phyloP scores from a whole-genome alignment of 2,113 vertebrate species.

The Diglossa brunneiventris region DNA sequence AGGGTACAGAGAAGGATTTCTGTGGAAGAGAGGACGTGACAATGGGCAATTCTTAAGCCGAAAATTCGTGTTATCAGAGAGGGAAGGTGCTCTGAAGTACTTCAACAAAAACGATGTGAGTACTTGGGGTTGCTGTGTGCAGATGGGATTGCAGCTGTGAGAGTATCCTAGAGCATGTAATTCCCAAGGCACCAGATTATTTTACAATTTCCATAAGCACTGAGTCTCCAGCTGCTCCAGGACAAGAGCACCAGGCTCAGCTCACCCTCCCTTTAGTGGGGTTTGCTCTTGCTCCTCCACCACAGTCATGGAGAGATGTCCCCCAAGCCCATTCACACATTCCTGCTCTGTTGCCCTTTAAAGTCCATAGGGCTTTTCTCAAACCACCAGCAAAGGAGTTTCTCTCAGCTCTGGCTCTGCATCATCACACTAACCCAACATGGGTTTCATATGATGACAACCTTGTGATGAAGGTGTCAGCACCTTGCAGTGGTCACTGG shows the following conservation, averaged over 20 bases:
- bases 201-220: neutral
- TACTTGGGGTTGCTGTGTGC: neutral
- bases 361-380: neutral
- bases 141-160: accelerated
- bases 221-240: neutral
- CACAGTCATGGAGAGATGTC: neutral
- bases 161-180: neutral
- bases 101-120: slow-evolving; percentile 96
- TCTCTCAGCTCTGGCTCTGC: neutral
- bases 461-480: neutral
- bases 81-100: slow-evolving; percentile 92
- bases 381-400: neutral
- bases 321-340: neutral
- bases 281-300: neutral
- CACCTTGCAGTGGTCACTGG: neutral
- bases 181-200: neutral
- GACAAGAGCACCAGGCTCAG: neutral
- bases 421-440: accelerated
- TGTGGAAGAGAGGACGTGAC: slow-evolving; percentile 95
- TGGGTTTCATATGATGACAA: neutral
- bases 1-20: slow-evolving; percentile 94
- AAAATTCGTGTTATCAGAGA: slow-evolving; percentile 90
- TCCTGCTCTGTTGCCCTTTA: neutral
- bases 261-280: neutral
- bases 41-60: slow-evolving; percentile 92